Evolutionary conservation across 2,888 invertebrate genomes (phyloP).

Genomic region (Chloroclysta siterata): DNA sequence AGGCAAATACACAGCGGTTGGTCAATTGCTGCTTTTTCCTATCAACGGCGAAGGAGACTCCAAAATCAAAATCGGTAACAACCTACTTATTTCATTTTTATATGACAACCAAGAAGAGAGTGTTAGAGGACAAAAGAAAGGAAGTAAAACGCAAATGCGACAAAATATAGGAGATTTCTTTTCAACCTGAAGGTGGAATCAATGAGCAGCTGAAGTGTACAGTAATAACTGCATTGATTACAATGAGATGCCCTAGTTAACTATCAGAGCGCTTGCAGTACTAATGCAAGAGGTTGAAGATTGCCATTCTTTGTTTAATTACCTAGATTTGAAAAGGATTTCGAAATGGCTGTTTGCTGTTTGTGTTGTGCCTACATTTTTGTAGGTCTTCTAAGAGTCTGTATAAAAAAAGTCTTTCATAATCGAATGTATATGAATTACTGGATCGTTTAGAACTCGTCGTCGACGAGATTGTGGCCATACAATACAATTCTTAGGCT

Average conservation of each 20-base stretch:
- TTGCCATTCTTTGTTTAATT: constrained; percentile 3
- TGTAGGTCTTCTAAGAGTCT: background rate
- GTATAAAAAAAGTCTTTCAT: background rate
- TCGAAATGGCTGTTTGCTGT: background rate
- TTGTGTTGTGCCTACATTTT: background rate
- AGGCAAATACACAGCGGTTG: constrained; percentile 79
- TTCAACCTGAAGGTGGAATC: background rate
- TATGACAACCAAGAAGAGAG: too few relatives aligned
- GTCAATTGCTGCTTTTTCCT: constrained; percentile 73
- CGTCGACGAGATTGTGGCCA: background rate
- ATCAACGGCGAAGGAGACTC: constrained; percentile 80
- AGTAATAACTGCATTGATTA: constrained; percentile 10
- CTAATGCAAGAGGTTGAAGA: constrained; percentile 17
- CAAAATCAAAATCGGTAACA: constrained; percentile 77
- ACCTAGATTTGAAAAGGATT: background rate
- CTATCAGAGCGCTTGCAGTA: constrained; percentile 9
- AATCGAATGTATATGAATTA: background rate
- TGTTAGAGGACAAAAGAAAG: too few relatives aligned
- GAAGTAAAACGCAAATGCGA: background rate
- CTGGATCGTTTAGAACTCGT: background rate
- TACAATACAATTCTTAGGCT: background rate
- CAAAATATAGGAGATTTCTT: too few relatives aligned
- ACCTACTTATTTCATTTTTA: background rate
- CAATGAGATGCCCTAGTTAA: constrained; percentile 9
- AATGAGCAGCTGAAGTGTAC: background rate